A percentile compares a stretch with the other conserved stretches of the same genome.
phyloP scores from a whole-genome alignment of 2,797 vertebrate species.

The Enteromius argenteus region DNA sequence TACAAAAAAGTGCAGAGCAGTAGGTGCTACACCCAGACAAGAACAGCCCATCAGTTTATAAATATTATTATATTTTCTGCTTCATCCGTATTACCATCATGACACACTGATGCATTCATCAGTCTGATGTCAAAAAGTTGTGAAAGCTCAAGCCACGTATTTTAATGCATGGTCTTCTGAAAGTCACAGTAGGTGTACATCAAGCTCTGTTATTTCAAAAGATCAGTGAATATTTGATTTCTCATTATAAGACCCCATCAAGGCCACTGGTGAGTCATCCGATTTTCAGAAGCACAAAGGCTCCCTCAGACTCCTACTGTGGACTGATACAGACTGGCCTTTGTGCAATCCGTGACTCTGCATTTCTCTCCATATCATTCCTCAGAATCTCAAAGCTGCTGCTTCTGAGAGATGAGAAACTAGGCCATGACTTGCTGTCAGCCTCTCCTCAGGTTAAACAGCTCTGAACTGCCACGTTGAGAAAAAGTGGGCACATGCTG shows the following conservation, averaged over 20 bases:
- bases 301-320: constrained; percentile 40
- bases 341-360: constrained; percentile 58
- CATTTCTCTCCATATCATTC: constrained; percentile 47
- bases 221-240: neutral
- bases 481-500: constrained; percentile 58
- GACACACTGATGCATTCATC: neutral
- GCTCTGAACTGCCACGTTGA: constrained; percentile 29
- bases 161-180: neutral
- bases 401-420: constrained; percentile 27
- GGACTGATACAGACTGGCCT: constrained; percentile 49
- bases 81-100: neutral
- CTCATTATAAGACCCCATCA: neutral
- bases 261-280: constrained; percentile 16
- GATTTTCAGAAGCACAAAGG: constrained; percentile 47
- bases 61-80: neutral
- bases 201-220: neutral
- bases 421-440: constrained; percentile 44
- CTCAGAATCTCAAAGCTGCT: neutral
- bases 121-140: neutral
- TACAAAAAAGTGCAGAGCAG: neutral
- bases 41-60: neutral
- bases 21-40: neutral
- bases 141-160: neutral
- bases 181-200: neutral
- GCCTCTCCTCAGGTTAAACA: constrained; percentile 46